These are phyloP conservation scores for Heliornis fulica DNA, from an alignment of 2,113 vertebrate species.

Conservation along the genomic window DNA sequence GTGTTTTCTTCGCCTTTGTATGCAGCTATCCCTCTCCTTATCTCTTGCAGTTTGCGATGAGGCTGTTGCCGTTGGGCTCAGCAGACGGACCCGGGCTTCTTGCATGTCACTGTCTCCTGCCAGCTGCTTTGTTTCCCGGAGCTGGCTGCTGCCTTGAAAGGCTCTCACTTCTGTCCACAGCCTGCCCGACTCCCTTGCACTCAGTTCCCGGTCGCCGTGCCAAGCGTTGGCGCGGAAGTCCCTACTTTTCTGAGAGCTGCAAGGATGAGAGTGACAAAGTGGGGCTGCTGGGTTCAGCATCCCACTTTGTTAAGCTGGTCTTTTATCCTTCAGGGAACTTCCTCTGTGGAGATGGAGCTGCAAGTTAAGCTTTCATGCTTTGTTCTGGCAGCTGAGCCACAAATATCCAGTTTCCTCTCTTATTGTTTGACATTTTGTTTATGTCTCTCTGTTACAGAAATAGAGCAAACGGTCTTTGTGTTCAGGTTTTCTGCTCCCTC, in stretches of 20 bases:
- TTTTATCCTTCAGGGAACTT: slow-evolving; percentile 73
- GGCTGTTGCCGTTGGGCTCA: neutral
- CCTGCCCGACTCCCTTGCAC: neutral
- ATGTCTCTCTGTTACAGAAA: slow-evolving; percentile 39
- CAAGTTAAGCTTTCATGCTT: slow-evolving; percentile 62
- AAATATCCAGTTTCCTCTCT: slow-evolving; percentile 55
- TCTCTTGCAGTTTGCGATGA: slow-evolving; percentile 23
- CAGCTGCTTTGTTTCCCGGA: slow-evolving; percentile 53
- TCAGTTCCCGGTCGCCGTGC: neutral
- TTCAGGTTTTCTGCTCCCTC: slow-evolving; percentile 33
- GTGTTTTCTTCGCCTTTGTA: slow-evolving; percentile 10
- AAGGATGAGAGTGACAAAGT: slow-evolving; percentile 68
- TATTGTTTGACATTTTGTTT: slow-evolving; percentile 54
- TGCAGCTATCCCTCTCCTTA: neutral
- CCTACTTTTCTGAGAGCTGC: slow-evolving; percentile 4
- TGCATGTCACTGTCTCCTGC: slow-evolving; percentile 19
- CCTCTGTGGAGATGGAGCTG: slow-evolving; percentile 57
- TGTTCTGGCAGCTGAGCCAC: slow-evolving; percentile 39
- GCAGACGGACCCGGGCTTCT: neutral
- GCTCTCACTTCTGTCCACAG: slow-evolving; percentile 49
- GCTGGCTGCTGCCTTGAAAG: slow-evolving; percentile 46
- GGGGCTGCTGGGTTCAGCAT: slow-evolving; percentile 54
- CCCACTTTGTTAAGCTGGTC: slow-evolving; percentile 49
- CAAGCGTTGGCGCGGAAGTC: slow-evolving; percentile 57
- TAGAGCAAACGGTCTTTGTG: slow-evolving; percentile 5